A percentile compares a stretch with the other conserved stretches of the same genome.
phyloP scores from a whole-genome alignment of 1,140 invertebrate genomes.

The Nymphalis io region DNA sequence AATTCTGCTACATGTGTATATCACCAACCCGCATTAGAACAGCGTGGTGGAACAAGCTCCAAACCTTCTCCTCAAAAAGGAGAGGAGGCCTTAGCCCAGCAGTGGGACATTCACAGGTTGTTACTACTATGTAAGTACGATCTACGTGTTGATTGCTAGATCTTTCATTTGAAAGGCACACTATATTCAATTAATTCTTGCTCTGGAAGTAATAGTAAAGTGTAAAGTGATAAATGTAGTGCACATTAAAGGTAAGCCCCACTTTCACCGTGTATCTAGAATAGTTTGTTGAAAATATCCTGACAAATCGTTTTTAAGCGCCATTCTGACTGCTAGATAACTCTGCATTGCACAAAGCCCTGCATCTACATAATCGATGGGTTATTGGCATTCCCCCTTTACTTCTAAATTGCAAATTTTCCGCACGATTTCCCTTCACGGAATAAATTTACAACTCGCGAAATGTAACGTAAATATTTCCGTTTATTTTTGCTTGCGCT shows the following conservation, averaged over 20 bases:
- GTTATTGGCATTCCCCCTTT: conserved; percentile 78
- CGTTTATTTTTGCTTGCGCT: conserved; percentile 47
- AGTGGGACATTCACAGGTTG: too few relatives aligned
- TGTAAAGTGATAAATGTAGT: neutral
- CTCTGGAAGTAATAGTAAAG: too few relatives aligned
- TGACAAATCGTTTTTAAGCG: conserved; percentile 70
- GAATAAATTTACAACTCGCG: conserved; percentile 76
- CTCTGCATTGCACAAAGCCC: conserved; percentile 69
- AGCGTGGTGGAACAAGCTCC: too few relatives aligned
- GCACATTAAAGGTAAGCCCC: conserved; percentile 40
- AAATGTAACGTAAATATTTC: conserved; percentile 69
- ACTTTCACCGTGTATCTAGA: conserved; percentile 36
- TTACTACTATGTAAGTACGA: neutral
- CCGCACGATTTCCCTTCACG: conserved; percentile 74
- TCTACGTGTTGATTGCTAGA: neutral
- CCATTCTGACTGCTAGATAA: conserved; percentile 70
- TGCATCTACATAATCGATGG: conserved; percentile 79
- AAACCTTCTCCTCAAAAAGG: too few relatives aligned
- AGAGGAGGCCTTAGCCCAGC: too few relatives aligned
- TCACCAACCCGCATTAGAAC: too few relatives aligned
- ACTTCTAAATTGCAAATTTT: conserved; percentile 80
- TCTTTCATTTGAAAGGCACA: too few relatives aligned
- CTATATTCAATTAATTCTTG: neutral
- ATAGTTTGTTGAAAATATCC: conserved; percentile 59
- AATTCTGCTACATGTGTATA: too few relatives aligned